Evolutionary conservation across 1,140 invertebrate genomes (phyloP).

Genomic region (Danaus plexippus): DNA sequence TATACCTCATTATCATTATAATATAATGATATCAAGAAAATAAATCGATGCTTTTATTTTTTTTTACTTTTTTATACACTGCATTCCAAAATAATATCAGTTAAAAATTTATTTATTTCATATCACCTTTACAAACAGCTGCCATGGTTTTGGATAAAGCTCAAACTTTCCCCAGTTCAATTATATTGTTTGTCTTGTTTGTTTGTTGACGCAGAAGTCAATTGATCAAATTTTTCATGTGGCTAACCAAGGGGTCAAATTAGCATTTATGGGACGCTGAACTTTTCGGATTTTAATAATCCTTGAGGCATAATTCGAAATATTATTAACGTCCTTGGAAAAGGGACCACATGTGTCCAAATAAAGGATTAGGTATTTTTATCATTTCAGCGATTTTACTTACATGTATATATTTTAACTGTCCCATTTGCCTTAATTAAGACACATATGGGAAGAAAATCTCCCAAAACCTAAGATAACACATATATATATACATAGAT

Average conservation of each 20-base stretch:
- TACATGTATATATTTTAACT: background rate
- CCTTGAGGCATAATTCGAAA: slow-evolving; percentile 10
- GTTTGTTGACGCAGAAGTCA: slow-evolving; percentile 1
- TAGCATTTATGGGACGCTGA: slow-evolving; percentile 19
- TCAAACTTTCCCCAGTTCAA: slow-evolving; percentile 2
- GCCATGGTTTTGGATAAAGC: too few relatives aligned
- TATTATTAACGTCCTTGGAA: too few relatives aligned
- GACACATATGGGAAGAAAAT: too few relatives aligned
- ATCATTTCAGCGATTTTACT: background rate
- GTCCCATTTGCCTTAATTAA: too few relatives aligned
- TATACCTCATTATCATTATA: background rate
- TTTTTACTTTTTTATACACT: background rate
- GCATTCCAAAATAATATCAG: background rate
- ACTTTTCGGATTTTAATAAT: slow-evolving; percentile 24
- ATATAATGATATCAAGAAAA: background rate
- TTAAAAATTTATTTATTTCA: too few relatives aligned
- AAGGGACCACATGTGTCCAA: too few relatives aligned
- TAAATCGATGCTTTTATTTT: slow-evolving; percentile 1
- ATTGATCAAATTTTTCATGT: slow-evolving; percentile 10
- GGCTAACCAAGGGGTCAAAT: slow-evolving; percentile 23
- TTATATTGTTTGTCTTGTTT: slow-evolving; percentile 6
- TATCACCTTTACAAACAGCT: too few relatives aligned
- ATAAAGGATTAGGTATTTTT: too few relatives aligned
- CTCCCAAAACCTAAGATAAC: too few relatives aligned
- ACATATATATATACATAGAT: too few relatives aligned